Evolutionary conservation across 92 coral and sea anemone genomes (phyloP).

Genomic region (Ricordea florida): DNA sequence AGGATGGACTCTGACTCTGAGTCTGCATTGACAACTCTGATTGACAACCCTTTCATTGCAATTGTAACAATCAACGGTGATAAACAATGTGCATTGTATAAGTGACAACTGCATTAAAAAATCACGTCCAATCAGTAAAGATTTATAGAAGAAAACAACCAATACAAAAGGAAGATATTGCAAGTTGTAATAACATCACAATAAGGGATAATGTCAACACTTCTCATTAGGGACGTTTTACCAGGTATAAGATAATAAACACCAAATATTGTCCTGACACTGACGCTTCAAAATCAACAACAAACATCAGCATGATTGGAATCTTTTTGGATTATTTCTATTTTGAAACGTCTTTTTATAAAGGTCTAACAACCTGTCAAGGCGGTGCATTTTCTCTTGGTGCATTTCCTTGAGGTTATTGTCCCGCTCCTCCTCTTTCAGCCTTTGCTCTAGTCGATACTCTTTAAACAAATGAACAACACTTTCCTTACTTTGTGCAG

Average conservation of each 20-base stretch:
- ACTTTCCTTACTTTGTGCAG: slow-evolving; percentile 23
- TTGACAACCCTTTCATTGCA: slow-evolving; percentile 3
- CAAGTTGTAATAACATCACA: neutral
- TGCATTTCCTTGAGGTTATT: slow-evolving; percentile 35
- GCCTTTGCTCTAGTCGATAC: slow-evolving; percentile 28
- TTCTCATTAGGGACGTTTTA: neutral
- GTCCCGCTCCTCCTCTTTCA: slow-evolving; percentile 32
- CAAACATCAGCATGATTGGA: neutral
- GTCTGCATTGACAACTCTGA: neutral
- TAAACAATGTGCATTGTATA: neutral
- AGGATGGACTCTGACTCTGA: neutral
- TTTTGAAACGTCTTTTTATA: no score
- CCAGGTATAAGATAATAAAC: neutral
- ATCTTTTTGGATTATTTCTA: no score
- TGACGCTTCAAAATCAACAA: neutral
- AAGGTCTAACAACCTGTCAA: slow-evolving; percentile 47
- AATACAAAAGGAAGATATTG: neutral
- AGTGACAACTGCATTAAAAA: neutral
- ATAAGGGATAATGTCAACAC: neutral
- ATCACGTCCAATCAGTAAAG: neutral
- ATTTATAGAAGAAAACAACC: neutral
- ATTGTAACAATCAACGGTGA: slow-evolving; percentile 3
- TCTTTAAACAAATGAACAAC: slow-evolving; percentile 37
- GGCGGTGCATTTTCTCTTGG: slow-evolving; percentile 46
- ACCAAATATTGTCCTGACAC: neutral